Percentiles rank a stretch among this genome's conserved stretches.
These are phyloP conservation scores for Siderastrea siderea DNA, from an alignment of 92 coral and sea anemone species.

Conservation along the genomic window DNA sequence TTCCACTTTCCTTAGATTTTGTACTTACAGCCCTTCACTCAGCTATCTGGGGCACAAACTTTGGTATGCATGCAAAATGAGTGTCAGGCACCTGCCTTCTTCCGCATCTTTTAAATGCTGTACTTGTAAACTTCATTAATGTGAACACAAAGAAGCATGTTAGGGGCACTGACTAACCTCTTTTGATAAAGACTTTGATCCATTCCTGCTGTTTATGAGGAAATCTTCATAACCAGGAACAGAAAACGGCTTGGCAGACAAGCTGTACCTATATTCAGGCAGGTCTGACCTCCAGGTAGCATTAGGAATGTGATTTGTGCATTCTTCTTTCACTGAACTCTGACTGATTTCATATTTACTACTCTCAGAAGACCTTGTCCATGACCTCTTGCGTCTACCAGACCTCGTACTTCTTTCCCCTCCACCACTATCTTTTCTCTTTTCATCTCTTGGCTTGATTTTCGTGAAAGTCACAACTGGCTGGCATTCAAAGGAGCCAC, in stretches of 20 bases:
- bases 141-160: too few relatives aligned
- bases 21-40: too few relatives aligned
- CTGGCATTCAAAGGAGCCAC: not conserved
- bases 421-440: not conserved
- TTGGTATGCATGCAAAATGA: too few relatives aligned
- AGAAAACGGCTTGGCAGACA: conserved; percentile 58
- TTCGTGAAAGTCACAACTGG: conserved; percentile 22
- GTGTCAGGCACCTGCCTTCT: too few relatives aligned
- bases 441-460: conserved; percentile 40
- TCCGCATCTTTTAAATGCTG: too few relatives aligned
- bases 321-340: conserved; percentile 20
- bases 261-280: conserved; percentile 64
- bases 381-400: conserved; percentile 22
- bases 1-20: too few relatives aligned
- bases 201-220: conserved; percentile 72
- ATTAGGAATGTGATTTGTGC: conserved; percentile 62
- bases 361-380: conserved; percentile 32
- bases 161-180: conserved; percentile 11
- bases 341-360: conserved; percentile 7
- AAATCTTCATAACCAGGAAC: conserved; percentile 90
- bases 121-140: too few relatives aligned
- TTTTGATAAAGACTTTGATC: not conserved
- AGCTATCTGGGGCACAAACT: too few relatives aligned
- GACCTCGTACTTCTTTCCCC: conserved; percentile 12
- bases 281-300: conserved; percentile 78